A percentile compares a stretch with the other conserved stretches of the same genome.
Evolutionary conservation across 2,888 invertebrate species (phyloP).

Genomic region (Ophion costatus): DNA sequence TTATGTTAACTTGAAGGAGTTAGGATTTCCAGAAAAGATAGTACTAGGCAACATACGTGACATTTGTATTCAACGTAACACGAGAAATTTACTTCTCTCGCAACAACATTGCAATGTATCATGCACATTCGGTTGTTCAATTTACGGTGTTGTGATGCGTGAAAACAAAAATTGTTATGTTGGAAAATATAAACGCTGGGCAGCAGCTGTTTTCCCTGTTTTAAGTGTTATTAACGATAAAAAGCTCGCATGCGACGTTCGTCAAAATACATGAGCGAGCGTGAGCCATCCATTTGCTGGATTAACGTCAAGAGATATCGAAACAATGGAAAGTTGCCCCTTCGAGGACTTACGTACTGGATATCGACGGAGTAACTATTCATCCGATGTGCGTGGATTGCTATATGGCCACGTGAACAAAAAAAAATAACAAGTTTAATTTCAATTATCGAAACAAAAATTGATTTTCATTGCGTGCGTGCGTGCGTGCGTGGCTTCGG

Average conservation of each 20-base stretch:
- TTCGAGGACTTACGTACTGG: neutral
- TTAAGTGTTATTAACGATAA: slow-evolving; percentile 26
- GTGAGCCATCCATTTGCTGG: slow-evolving; percentile 70
- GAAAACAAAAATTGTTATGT: neutral
- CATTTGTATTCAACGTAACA: neutral
- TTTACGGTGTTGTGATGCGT: neutral
- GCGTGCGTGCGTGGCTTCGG: too few species aligned
- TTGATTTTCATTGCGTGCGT: too few species aligned
- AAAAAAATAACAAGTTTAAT: neutral
- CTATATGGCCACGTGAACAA: neutral
- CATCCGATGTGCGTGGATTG: neutral
- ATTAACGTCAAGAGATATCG: slow-evolving; percentile 66
- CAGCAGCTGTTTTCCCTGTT: neutral
- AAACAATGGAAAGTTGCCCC: neutral
- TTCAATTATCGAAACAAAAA: too few species aligned
- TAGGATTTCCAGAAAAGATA: too few species aligned
- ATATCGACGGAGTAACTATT: neutral
- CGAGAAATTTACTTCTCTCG: neutral
- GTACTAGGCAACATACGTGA: neutral
- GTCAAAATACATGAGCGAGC: slow-evolving; percentile 31
- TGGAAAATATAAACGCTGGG: neutral
- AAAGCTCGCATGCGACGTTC: slow-evolving; percentile 41
- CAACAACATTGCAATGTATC: neutral
- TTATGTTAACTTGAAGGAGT: too few species aligned
- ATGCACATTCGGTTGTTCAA: neutral